Evolutionary conservation across 2,113 vertebrate genomes (phyloP), one percentile per base, ranked within the genome.

Genomic region (Neolamprologus sp.): DNA sequence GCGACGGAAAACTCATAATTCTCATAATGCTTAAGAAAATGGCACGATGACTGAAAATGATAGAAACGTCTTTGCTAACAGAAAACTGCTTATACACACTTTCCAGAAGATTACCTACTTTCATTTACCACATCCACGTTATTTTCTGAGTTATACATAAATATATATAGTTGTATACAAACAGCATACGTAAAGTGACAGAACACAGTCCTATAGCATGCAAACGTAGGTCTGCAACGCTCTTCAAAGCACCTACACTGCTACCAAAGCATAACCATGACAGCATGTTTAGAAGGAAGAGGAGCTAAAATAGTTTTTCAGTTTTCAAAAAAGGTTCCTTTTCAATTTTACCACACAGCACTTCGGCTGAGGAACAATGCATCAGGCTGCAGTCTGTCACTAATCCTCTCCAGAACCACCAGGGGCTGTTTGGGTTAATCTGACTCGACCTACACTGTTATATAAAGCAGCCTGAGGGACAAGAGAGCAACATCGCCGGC

Each of bases 371-470:
- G 53, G 51, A 35, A 42, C 63, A 78, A 33, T 16, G 12, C 47
- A 5, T 17, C 85, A 7, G 35, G 30, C 49, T 55, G 14, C 28
- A 84, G 37, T 35, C 28, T 7, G 23, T 37, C 79, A 7, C 53
- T 82, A 85, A 90, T 91, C 88, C 83, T 87, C 65, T 71, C 86
- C 85, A 81, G 16, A 68, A 84, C 23, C 79, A 68, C 65, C 80
- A 68, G 73, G 57, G 83, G 14, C 47, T 4, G 30, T 60, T 28
- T 83, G 83, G 23, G 71, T 89, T 92, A 88, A 93, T 93, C 81
- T 71, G 88, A 79, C 60, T 80, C 8, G 16, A 86, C 81, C 80
- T 54, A 80, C 73, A 82, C 57, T 13, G 8, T 88, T 91, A 87
- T 40, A 71, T 84, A 89, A 92, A 3, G 30, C 8, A 49, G 42